Evolutionary conservation across 2,888 invertebrate genomes (phyloP), one percentile per base, ranked within the genome.

Genomic region (Molanna angustata): DNA sequence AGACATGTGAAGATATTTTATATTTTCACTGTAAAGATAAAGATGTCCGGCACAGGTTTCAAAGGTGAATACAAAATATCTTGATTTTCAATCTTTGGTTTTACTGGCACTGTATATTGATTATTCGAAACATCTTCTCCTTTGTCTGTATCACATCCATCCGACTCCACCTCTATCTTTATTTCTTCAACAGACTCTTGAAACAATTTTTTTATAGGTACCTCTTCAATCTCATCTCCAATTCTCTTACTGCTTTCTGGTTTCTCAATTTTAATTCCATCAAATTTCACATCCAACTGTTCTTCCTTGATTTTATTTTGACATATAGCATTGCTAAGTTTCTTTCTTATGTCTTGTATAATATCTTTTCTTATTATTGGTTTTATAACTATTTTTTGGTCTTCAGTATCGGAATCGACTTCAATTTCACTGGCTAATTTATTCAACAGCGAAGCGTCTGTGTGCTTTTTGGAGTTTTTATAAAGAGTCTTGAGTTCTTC

Each of bases 401-500:
- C 41, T 39, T 40, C 37, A 17, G 9, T 35, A 17, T 32, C 14
- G 9, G 44, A 43, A n/a, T 39, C 18, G 20, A 21, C 46, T 21
- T 49, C 42, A 4, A 40, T 40, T 35, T 58, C 44, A 1, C 67
- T 65, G 2, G 75, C 74, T 16, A 75, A 58, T 65, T 80, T 79
- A 44, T 78, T 71, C 3, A 82, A 64, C 43, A 82, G 67, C 2
- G 78, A 72, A 1, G 83, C 79, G 63, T 84, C 82, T 0, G 79
- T 79, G 61, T 78, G 78, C 62, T 82, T 80, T 74, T 88, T 84
- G 0, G 88, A 88, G 13, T 80, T 84, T 57, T 80, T 76, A 66
- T 80, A 89, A 2, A 91, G 69, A 18, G 78, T 72, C 64, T 82
- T 80, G 1, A 94, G 71, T 69, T 92, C 88, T 17, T 80, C 72